Percentiles rank a stretch among this genome's conserved stretches.
Conservation (phyloP, 2,888 invertebrate genomes). For the Ophioninae sp. region DNA sequence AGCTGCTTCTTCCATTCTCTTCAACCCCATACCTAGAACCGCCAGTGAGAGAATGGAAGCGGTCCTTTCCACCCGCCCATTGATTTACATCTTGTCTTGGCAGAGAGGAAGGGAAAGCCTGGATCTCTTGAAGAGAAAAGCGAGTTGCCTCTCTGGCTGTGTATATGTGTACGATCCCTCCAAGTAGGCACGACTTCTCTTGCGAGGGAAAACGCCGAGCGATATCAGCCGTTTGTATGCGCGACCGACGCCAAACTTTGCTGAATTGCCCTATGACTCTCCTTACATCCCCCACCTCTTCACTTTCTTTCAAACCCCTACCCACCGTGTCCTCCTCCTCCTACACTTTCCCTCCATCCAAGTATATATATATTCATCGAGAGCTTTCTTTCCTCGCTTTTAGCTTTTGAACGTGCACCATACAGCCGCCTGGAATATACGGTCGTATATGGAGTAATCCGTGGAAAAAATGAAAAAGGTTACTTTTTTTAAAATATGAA, state of each 20-base stretch:
- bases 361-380: constrained; percentile 49
- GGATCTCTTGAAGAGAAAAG: constrained; percentile 26
- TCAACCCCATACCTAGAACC: constrained; percentile 32
- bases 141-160: constrained; percentile 24
- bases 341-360: constrained; percentile 62
- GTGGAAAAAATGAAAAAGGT: not conserved
- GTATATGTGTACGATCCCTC: constrained; percentile 7
- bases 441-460: constrained; percentile 2
- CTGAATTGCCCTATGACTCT: constrained; percentile 80
- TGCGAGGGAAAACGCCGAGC: constrained; percentile 60
- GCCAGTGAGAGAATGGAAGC: constrained; percentile 64
- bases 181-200: constrained; percentile 20
- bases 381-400: constrained; percentile 52
- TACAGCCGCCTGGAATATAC: constrained; percentile 40
- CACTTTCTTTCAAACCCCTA: constrained; percentile 27
- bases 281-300: constrained; percentile 73
- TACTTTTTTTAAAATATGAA: no score
- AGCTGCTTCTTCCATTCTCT: constrained; percentile 36
- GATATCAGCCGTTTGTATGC: constrained; percentile 81
- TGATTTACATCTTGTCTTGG: constrained; percentile 80
- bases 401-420: constrained; percentile 47
- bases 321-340: constrained; percentile 58
- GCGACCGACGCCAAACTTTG: constrained; percentile 79
- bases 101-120: constrained; percentile 54
- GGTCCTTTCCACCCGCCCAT: constrained; percentile 74